phyloP scores from a whole-genome alignment of 2,113 vertebrate species.

The Leiothrix lutea region DNA sequence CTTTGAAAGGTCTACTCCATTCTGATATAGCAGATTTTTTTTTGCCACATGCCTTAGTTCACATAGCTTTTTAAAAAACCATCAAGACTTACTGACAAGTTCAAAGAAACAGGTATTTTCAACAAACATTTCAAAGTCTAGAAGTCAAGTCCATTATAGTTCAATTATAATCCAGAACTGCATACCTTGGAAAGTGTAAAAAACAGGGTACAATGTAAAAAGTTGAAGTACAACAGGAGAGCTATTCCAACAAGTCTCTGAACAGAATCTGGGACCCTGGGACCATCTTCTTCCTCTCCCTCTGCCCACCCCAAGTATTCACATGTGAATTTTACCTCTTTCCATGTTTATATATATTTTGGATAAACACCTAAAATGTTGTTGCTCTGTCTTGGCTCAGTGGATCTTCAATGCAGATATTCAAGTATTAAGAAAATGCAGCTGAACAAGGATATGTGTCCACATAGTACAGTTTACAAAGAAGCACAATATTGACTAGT shows the following conservation, averaged over 20 bases:
- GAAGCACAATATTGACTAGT: constrained; percentile 80
- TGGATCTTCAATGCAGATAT: constrained; percentile 51
- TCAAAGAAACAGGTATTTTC: background rate
- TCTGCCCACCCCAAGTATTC: background rate
- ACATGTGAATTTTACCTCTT: constrained; percentile 29
- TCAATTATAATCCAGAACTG: constrained; percentile 9
- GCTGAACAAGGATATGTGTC: constrained; percentile 85
- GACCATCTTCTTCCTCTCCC: background rate
- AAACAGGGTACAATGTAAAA: background rate
- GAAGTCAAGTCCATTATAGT: constrained; percentile 27
- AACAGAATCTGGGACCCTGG: background rate
- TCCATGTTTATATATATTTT: background rate
- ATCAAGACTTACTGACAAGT: background rate
- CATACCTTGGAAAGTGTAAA: background rate
- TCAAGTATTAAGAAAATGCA: constrained; percentile 82
- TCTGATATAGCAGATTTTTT: background rate
- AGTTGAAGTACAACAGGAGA: constrained; percentile 2
- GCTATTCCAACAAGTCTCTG: background rate
- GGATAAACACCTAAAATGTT: constrained; percentile 28
- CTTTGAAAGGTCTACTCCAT: background rate
- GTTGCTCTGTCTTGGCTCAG: constrained; percentile 70
- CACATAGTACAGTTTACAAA: constrained; percentile 78
- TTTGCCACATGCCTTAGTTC: background rate
- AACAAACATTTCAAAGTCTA: background rate
- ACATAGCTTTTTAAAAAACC: background rate